A percentile compares a stretch with the other conserved stretches of the same genome.
phyloP scores from a whole-genome alignment of 2,888 invertebrate genomes.

The Cheilosia grossa region DNA sequence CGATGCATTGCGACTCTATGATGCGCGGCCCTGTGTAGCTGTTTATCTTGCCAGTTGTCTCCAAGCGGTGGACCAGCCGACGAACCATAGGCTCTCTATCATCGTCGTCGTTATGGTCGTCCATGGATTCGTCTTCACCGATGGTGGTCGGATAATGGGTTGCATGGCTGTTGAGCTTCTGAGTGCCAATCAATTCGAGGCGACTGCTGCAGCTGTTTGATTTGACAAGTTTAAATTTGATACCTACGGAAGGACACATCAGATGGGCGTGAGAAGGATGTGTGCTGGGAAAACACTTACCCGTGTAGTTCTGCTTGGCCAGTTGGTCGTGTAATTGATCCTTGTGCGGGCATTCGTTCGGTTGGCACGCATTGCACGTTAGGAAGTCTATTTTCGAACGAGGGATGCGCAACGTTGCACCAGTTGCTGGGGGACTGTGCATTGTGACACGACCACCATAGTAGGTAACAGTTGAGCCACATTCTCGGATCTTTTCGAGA shows the following conservation, averaged over 20 bases:
- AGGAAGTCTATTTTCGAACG: constrained; percentile 81
- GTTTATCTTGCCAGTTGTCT: constrained; percentile 77
- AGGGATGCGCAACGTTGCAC: constrained; percentile 82
- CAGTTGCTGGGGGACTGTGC: constrained; percentile 83
- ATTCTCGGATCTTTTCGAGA: constrained; percentile 92
- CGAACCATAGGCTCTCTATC: constrained; percentile 81
- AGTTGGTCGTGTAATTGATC: constrained; percentile 74
- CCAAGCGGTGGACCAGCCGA: constrained; percentile 82
- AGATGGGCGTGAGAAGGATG: constrained; percentile 3
- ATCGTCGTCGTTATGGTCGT: constrained; percentile 43
- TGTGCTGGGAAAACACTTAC: constrained; percentile 49
- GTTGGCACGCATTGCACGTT: constrained; percentile 82
- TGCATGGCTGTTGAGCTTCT: constrained; percentile 78
- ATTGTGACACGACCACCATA: constrained; percentile 93
- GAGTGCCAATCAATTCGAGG: constrained; percentile 89
- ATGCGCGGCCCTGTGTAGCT: constrained; percentile 77
- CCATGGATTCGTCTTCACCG: constrained; percentile 54
- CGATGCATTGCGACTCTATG: constrained; percentile 78
- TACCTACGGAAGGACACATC: constrained; percentile 82
- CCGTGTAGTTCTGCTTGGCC: constrained; percentile 72
- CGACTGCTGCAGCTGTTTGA: constrained; percentile 94
- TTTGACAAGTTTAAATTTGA: constrained; percentile 92
- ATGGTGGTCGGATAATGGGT: constrained; percentile 60
- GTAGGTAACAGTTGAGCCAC: constrained; percentile 94
- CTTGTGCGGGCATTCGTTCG: constrained; percentile 77